Evolutionary conservation across 2,113 vertebrate genomes (phyloP), one percentile per base, ranked within the genome.

Genomic region (Cettia cetti): DNA sequence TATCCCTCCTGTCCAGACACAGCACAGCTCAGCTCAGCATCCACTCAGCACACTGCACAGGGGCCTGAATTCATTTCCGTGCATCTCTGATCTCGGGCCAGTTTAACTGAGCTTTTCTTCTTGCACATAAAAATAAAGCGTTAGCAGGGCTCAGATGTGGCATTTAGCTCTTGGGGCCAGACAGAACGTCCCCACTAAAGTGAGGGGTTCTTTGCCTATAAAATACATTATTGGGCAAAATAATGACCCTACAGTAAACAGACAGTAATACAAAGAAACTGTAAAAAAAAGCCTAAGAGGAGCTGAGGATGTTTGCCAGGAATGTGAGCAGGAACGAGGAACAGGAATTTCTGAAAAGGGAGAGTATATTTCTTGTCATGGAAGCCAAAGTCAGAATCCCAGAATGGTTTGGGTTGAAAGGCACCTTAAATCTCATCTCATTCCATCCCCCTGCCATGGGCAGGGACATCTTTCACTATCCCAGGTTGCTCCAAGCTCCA

Each of bases 31-130:
- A 24, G 47, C 18, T 66, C 76, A 10, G 35, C 10, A 3, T 37
- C 60, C 88, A 83, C 80, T 89, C 92, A 60, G 63, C 18, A 44
- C 66, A 15, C n/a, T 5, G 37, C 85, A 90, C 64, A 52, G n/a
- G 52, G 49, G 35, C 27, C 23, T 28, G 79, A 50, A 90, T 92
- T 70, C 5, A 90, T 70, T 81, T 68, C 90, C 2, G 0, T 63
- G 56, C 45, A 61, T 54, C 86, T 92, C 94, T 94, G 86, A 83
- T 85, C 91, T 90, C 3, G 0, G 24, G 91, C 91, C 95, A 94
- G 87, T 93, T 92, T 63, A 74, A 90, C 82, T 44, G 45, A 54
- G 75, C 60, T 92, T 93, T 94, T 92, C 88, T 93, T 85, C 69
- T 90, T 35, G 44, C 72, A 77, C 72, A 52, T 31, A 66, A 91